Evolutionary conservation across 2,888 invertebrate species (phyloP).

Genomic region (Heteropelma amictum): DNA sequence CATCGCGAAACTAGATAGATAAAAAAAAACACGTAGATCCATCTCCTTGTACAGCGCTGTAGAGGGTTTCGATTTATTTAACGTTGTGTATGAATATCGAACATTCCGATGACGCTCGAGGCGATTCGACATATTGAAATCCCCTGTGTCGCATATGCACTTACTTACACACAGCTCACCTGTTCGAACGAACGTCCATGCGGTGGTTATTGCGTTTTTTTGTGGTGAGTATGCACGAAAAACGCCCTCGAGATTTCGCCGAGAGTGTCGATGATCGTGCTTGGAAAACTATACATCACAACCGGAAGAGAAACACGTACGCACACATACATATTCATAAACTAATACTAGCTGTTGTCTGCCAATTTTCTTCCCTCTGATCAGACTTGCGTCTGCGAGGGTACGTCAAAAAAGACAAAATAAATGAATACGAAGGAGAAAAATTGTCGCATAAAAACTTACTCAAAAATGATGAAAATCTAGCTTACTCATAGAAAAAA

Average conservation of each 20-base stretch:
- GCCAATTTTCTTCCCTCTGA: too few species aligned
- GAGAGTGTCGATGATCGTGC: conserved; percentile 36
- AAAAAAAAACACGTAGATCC: too few species aligned
- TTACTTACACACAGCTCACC: neutral
- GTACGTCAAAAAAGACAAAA: too few species aligned
- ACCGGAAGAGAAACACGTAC: neutral
- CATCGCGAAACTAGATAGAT: too few species aligned
- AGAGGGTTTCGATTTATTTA: conserved; percentile 32
- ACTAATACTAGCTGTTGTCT: too few species aligned
- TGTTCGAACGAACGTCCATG: neutral
- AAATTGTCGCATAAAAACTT: too few species aligned
- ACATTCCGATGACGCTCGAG: conserved; percentile 9
- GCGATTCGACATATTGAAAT: conserved; percentile 43
- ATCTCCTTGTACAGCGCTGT: too few species aligned
- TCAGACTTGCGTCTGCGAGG: too few species aligned
- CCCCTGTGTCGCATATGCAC: conserved; percentile 18
- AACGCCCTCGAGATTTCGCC: conserved; percentile 1
- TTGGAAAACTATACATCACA: conserved; percentile 28
- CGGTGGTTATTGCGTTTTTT: conserved; percentile 50
- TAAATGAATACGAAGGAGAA: too few species aligned
- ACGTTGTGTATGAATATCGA: conserved; percentile 7
- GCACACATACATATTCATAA: neutral
- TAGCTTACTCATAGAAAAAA: too few species aligned
- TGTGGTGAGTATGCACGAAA: neutral
- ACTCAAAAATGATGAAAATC: too few species aligned